Base-by-base conservation (phyloP, 2,113 vertebrate genomes). In the Calidris pugnax region DNA sequence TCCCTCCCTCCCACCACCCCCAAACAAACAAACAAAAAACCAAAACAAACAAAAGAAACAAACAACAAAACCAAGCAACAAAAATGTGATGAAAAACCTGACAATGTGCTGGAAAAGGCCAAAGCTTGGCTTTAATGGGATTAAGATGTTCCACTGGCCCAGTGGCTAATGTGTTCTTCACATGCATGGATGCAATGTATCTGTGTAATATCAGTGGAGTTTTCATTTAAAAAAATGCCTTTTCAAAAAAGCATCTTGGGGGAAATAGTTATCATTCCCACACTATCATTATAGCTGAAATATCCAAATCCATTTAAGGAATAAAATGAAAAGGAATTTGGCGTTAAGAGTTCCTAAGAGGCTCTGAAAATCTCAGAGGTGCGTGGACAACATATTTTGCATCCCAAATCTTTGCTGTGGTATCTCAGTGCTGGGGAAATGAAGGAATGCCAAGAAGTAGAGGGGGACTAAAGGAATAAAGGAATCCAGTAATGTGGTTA, bases 231-330 rank as follows among this genome's bases (percentile, higher is more conserved):
- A 88, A 93, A 93, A 93, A 75, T 26, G 51, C 14, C 0, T 48
- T 87, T 93, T 72, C 48, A 45, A 26, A 76, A 72, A 62, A 87
- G 45, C n/a, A 35, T 91, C 68, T 74, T 63, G 53, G 64, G 83
- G 76, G 76, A 90, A 94, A 92, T 93, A 91, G 86, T 94, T 96
- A 19, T 85, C 81, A 62, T 93, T 96, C 95, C 86, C 83, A 85
- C 89, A 37, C 94, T 95, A 14, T 97, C 77, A 56, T 82, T 83
- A 69, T 26, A 51, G 43, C 71, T 77, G 71, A 43, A 59, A 60
- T 85, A 77, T 35, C 81, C 41, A 85, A 56, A 92, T 79, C 97
- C 95, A 83, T 93, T 87, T 92, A 97, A 95, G 96, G 95, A 95
- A 93, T 94, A 47, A 91, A 94, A 53, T 19, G 41, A 69, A 85